A percentile compares a stretch with the other conserved stretches of the same genome.
These are phyloP conservation scores for Cassiopea andromeda DNA, from an alignment of 30 jellyfish, hydroid and myxozoan genomes.

Conservation along the genomic window DNA sequence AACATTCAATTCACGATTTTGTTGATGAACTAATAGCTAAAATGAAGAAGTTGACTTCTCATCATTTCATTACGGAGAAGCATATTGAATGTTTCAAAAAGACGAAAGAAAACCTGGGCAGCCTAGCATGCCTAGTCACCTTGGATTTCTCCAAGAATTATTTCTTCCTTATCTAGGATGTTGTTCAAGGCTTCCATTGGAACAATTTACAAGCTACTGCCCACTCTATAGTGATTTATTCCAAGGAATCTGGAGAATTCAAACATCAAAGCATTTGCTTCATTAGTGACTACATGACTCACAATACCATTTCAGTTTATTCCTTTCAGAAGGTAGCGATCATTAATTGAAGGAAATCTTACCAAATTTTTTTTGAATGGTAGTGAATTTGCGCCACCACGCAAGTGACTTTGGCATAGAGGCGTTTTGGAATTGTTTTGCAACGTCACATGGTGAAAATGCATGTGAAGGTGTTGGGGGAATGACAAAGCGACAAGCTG, in stretches of 20 bases:
- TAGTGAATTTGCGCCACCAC: neutral
- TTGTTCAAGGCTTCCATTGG: neutral
- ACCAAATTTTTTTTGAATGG: too few relatives aligned
- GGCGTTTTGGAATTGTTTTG: neutral
- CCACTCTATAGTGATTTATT: neutral
- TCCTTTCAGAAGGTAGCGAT: neutral
- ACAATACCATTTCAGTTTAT: neutral
- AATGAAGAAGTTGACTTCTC: neutral
- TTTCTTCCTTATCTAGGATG: neutral
- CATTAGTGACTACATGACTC: neutral
- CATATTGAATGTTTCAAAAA: neutral
- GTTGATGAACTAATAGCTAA: neutral
- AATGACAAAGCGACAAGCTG: slow-evolving; percentile 7
- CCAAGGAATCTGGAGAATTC: neutral
- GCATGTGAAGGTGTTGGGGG: slow-evolving; percentile 17
- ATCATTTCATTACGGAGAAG: neutral
- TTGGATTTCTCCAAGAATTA: neutral
- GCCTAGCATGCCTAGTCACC: neutral
- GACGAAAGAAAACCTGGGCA: neutral
- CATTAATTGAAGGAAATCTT: too few relatives aligned
- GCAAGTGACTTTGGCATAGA: neutral
- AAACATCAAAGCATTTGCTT: neutral
- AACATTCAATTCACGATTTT: neutral
- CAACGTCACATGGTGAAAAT: neutral
- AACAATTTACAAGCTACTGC: neutral